Evolutionary conservation across 37 sponge, comb jelly and placozoan genomes (phyloP).

Genomic region (Aphrocallistes beatrix): DNA sequence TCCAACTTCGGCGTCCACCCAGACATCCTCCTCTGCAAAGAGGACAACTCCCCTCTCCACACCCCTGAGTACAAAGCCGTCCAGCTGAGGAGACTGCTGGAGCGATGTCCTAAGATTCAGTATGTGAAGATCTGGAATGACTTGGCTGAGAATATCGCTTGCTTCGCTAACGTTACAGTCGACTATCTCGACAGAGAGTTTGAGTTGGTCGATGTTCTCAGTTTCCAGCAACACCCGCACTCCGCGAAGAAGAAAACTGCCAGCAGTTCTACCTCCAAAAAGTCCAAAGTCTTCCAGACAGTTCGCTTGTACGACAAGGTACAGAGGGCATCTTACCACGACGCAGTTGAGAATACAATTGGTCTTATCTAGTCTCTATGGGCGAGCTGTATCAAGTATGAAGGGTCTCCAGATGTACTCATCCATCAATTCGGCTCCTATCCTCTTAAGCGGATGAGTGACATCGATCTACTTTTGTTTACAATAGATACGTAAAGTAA

Average conservation of each 20-base stretch:
- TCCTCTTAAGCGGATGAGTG: conserved; percentile 44
- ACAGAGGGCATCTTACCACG: conserved; percentile 22
- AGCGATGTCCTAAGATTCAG: conserved; percentile 27
- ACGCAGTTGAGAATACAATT: conserved; percentile 42
- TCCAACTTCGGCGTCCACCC: conserved; percentile 34
- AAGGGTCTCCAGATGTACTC: conserved; percentile 39
- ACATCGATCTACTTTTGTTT: conserved; percentile 61
- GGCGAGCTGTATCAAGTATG: conserved; percentile 26
- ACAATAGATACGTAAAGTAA: too few relatives aligned
- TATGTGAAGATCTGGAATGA: conserved; percentile 75
- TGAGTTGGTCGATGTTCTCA: conserved; percentile 53
- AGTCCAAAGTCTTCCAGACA: conserved; percentile 24
- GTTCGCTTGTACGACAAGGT: conserved; percentile 32
- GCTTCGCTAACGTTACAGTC: conserved; percentile 30
- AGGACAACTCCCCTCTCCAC: conserved; percentile 17
- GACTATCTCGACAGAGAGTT: conserved; percentile 8
- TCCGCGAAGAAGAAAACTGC: conserved; percentile 12
- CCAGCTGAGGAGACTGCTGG: conserved; percentile 32
- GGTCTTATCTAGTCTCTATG: conserved; percentile 42
- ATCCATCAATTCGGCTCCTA: conserved; percentile 53
- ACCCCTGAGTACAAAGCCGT: conserved; percentile 42
- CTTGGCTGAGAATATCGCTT: conserved; percentile 38
- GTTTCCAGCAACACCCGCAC: not conserved
- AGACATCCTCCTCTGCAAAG: conserved; percentile 36
- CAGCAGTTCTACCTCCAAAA: not conserved